Base-by-base conservation (phyloP, 2,113 vertebrate genomes). In the Pao palembangensis region DNA sequence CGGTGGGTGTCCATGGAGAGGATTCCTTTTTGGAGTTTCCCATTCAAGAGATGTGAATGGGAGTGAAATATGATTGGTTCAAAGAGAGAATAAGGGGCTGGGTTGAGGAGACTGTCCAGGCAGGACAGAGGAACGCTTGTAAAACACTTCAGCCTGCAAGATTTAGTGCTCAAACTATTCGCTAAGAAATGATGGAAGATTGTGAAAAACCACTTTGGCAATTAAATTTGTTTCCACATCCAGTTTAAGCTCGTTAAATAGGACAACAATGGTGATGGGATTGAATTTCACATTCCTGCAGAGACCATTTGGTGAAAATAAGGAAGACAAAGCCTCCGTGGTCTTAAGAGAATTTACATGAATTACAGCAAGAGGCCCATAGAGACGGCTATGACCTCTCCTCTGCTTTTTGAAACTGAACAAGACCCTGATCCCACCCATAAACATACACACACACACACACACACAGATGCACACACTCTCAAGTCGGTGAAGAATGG, bases 331-430 rank as follows among this genome's bases (percentile, higher is more conserved):
- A 80, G 69, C 43, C 0, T 34, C 28, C 2, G 5, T 15, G 31
- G 47, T 84, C 76, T 85, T 83, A 71, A 79, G 69, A 80, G 83
- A 88, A 85, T 87, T 89, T 89, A 89, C 83, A 88, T 83, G 84
- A 90, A 87, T 91, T 90, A 89, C 82, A 82, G 81, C 61, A 76
- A 71, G 79, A 70, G 73, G 75, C 80, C 84, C 69, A 57, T 34
- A 41, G 83, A 54, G 64, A 84, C 11, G 55, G 68, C 75, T 48
- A 1, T 59, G 76, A 85, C 84, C 85, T 77, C 74, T 78, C 54
- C 71, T 73, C 67, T 47, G 78, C 70, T 88, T 83, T 87, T 82
- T 70, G 50, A 85, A 83, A 67, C 77, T 51, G 80, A 88, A 88
- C 84, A 86, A 76, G 72, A 74, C 59, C 71, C 65, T 7, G 34